Evolutionary conservation across 2,797 vertebrate genomes (phyloP).

Genomic region (Adelosebastes latens): DNA sequence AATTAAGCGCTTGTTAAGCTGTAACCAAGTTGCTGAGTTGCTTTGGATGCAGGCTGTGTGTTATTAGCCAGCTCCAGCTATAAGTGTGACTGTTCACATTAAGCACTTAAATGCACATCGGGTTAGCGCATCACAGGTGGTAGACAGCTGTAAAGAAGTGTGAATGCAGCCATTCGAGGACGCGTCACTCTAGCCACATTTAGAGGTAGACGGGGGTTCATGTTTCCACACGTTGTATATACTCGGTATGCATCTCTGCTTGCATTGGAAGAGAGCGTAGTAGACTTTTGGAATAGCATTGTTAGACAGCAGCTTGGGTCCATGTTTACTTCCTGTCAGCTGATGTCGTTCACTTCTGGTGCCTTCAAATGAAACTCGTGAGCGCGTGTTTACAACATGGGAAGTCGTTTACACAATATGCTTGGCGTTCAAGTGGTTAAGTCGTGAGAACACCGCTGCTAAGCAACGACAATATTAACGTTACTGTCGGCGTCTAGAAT

Average conservation of each 20-base stretch:
- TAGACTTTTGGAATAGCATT: background rate
- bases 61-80: slow-evolving; percentile 57
- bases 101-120: background rate
- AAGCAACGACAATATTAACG: no score
- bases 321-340: background rate
- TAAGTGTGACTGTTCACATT: slow-evolving; percentile 37
- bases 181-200: background rate
- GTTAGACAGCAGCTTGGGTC: background rate
- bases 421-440: no score
- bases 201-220: background rate
- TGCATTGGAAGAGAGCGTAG: background rate
- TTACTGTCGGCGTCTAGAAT: no score
- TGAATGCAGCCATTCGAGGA: background rate
- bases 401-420: no score
- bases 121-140: slow-evolving; percentile 33
- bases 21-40: slow-evolving; percentile 64
- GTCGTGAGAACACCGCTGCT: no score
- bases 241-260: background rate
- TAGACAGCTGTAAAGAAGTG: slow-evolving; percentile 21
- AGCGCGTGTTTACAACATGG: no score
- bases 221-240: background rate
- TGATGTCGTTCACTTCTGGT: no score
- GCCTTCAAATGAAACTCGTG: no score
- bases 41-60: slow-evolving; percentile 41
- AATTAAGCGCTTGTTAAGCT: slow-evolving; percentile 76